Evolutionary conservation across 2,797 vertebrate species (phyloP), one percentile per base, ranked within the genome.

Genomic region (Nothura maculosa): DNA sequence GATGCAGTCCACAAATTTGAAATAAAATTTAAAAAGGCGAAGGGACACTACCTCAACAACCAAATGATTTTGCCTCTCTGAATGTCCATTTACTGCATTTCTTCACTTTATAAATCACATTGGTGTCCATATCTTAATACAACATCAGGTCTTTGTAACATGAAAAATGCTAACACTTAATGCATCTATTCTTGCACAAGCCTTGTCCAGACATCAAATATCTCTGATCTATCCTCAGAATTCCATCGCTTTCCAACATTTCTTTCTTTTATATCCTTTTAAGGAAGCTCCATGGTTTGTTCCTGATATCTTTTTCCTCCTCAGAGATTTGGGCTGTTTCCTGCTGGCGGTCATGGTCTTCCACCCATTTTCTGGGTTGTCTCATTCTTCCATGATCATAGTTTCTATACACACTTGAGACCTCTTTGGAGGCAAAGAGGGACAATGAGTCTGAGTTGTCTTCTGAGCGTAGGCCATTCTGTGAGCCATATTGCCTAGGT

Each of bases 391-490:
- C 10, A 60, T 47, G 28, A 36, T 68, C 19, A 21, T 12, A 77
- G 3, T 69, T 58, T 36, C 34, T 58, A 73, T 50, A 72, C 17
- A 24, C 6, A 27, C 21, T 10, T 54, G 12, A 9, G 5, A 81
- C 55, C 38, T 77, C 30, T 34, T 25, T 55, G 34, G 73, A 81
- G 18, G 27, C 30, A 88, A 63, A 68, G 12, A 68, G 34, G 76
- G 40, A 10, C 7, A 5, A 3, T 54, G 30, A 28, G 54, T 15
- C 30, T 34, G 10, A 21, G 43, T 2, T 40, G 8, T 54, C 19
- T 45, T 55, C 79, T 63, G 11, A 63, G 17, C 27, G n/a, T n/a
- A 34, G 72, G 21, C 11, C 0, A 0, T n/a, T 17, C 5, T 24
- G 30, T 47, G 34, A 63, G 28, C 25, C 34, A 6, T 15, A 10